Conservation (phyloP, 2,797 vertebrate genomes). For the Danio kyathit region DNA sequence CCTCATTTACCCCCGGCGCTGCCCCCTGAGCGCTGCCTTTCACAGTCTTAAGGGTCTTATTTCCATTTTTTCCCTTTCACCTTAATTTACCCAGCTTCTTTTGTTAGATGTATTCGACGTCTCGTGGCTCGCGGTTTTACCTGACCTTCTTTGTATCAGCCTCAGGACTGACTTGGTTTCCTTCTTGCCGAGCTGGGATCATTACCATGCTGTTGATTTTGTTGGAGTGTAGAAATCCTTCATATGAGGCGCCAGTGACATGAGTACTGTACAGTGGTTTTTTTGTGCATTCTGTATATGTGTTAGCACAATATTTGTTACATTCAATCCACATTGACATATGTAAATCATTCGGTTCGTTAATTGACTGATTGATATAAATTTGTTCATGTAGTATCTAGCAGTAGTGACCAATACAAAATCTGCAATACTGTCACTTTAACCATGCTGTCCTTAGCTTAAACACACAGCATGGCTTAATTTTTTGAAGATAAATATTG, state of each 20-base stretch:
- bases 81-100: slow-evolving; percentile 36
- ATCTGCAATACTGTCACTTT: background rate
- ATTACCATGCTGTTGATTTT: slow-evolving; percentile 13
- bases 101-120: background rate
- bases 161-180: slow-evolving; percentile 2
- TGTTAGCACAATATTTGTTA: background rate
- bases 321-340: background rate
- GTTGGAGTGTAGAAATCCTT: slow-evolving; percentile 20
- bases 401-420: background rate
- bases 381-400: background rate
- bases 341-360: background rate
- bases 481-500: too few species aligned
- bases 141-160: slow-evolving; percentile 12
- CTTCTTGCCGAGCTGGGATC: slow-evolving; percentile 13
- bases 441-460: background rate
- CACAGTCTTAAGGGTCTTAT: slow-evolving; percentile 34
- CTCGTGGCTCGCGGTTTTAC: background rate
- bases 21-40: slow-evolving; percentile 30
- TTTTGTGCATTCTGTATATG: background rate
- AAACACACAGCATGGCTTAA: too few species aligned
- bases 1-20: slow-evolving; percentile 44
- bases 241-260: slow-evolving; percentile 18
- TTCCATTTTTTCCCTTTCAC: slow-evolving; percentile 20
- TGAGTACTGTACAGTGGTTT: background rate
- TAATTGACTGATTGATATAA: too few species aligned